These are phyloP conservation scores for Parauchenoglanis punctatus DNA, from an alignment of 2,797 vertebrate genomes.

Conservation along the genomic window DNA sequence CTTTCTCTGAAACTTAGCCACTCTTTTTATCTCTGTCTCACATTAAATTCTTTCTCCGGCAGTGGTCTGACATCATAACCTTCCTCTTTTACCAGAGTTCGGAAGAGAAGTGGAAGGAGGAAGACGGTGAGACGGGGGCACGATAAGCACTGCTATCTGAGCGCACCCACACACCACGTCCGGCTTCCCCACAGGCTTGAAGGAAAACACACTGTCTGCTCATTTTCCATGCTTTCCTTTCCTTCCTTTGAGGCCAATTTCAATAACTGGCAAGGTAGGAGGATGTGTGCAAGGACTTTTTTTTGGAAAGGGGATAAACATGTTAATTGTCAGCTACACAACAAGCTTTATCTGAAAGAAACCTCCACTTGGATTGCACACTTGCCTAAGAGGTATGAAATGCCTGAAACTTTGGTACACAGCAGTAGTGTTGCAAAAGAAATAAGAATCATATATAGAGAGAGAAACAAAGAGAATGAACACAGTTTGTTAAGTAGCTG, in stretches of 20 bases:
- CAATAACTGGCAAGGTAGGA: constrained; percentile 48
- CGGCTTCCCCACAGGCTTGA: constrained; percentile 49
- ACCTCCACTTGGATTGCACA: constrained; percentile 14
- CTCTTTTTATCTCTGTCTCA: constrained; percentile 9
- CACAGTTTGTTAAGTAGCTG: constrained; percentile 8
- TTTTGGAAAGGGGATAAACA: constrained; percentile 46
- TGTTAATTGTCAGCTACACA: constrained; percentile 48
- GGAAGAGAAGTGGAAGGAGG: constrained; percentile 52
- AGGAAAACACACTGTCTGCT: constrained; percentile 51
- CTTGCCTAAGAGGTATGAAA: not conserved
- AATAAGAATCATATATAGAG: not conserved
- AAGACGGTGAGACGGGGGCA: constrained; percentile 52
- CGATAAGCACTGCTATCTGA: constrained; percentile 58
- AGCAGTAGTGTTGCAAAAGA: not conserved
- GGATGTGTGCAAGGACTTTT: constrained; percentile 52
- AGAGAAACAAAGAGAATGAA: constrained; percentile 12
- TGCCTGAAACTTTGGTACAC: not conserved
- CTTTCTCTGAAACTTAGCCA: not conserved
- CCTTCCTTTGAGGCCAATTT: constrained; percentile 57
- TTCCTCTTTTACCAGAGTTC: constrained; percentile 52
- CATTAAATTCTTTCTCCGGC: constrained; percentile 35
- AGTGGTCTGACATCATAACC: constrained; percentile 45
- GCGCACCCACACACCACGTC: constrained; percentile 58
- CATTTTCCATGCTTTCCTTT: constrained; percentile 52
- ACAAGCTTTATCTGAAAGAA: constrained; percentile 48